Conservation (phyloP, 2,113 vertebrate genomes). For the Lasiurus cinereus region DNA sequence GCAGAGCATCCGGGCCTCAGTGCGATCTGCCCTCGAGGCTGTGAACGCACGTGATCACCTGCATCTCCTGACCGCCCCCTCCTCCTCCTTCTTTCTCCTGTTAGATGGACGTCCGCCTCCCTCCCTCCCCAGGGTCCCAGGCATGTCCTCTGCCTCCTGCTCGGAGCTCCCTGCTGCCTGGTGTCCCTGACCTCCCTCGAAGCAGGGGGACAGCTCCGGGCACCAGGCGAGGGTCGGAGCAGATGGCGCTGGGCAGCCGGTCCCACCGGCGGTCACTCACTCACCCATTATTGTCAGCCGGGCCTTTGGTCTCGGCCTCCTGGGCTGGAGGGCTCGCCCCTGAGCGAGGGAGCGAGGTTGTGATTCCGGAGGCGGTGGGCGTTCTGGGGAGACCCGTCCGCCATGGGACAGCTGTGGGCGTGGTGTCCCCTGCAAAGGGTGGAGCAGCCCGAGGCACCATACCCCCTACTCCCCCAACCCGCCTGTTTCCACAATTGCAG, state of each 20-base stretch:
- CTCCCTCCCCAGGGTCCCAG: slow-evolving; percentile 69
- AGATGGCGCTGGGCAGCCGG: neutral
- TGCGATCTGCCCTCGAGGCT: slow-evolving; percentile 87
- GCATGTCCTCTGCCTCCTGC: slow-evolving; percentile 24
- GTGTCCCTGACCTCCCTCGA: neutral
- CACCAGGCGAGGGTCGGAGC: neutral
- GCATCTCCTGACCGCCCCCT: too few species aligned
- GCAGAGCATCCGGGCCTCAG: slow-evolving; percentile 81
- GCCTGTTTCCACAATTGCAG: too few species aligned
- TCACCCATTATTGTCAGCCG: slow-evolving; percentile 18
- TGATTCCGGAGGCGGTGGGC: neutral
- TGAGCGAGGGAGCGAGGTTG: neutral
- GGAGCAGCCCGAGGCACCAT: rapidly evolving
- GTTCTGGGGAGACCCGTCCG: neutral
- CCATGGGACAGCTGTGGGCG: neutral
- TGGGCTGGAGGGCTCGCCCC: neutral
- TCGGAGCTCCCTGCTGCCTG: neutral
- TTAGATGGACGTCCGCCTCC: too few species aligned
- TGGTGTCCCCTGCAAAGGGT: rapidly evolving
- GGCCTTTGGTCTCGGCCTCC: slow-evolving; percentile 64
- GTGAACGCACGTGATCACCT: too few species aligned
- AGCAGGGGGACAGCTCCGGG: neutral
- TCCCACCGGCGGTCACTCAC: neutral
- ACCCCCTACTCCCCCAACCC: neutral
- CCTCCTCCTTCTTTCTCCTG: too few species aligned